Base-by-base conservation (phyloP, 2,888 invertebrate species). In the Trachelus tabidus region DNA sequence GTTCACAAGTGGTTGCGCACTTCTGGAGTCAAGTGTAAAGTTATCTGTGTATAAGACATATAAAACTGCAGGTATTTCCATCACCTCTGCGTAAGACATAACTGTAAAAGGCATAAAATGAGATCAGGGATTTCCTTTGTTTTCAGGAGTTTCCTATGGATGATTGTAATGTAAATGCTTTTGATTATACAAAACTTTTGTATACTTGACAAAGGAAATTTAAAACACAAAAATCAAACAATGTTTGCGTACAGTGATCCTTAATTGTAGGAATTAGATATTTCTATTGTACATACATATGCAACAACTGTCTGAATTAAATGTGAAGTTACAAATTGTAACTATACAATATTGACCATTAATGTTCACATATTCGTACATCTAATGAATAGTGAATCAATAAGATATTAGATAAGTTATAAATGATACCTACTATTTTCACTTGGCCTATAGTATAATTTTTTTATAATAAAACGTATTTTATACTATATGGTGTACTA, bases 31-130 rank as follows among this genome's bases (percentile, higher is more conserved):
- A 31, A 91, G 80, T 69, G 81, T 83, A 79, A 89, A 90, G 76
- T 84, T 88, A 35, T 91, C 89, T 12, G 85, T 83, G 79, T 91
- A 91, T 35, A 91, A 85, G 75, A 91, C 77, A 73, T 90, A 89
- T 68, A 90, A 81, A 76, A 86, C 81, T 34, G 88, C 88, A 33
- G 88, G 82, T 68, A 87, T 76, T 31, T 85, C 81, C 81, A 85
- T 81, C 35, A 89, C 77, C 81, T 91, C 89, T 12, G 91, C 89
- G 73, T 87, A 89, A 11, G 90, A 85, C 40, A 91, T 78, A 34
- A 89, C 91, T 91, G 84, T 77, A 88, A 84, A 75, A 69, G 73
- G 4, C 31, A 69, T 12, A 76, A 31, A 30, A 35, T 73, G 12
- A n/a, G 23, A 37, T 37, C n/a, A 23, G 33, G 15, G 15, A n/a